Percentiles rank a stretch among this genome's conserved stretches.
These are phyloP conservation scores for Oopsacas minuta DNA, from an alignment of 37 sponge, comb jelly and placozoan species.

Conservation along the genomic window DNA sequence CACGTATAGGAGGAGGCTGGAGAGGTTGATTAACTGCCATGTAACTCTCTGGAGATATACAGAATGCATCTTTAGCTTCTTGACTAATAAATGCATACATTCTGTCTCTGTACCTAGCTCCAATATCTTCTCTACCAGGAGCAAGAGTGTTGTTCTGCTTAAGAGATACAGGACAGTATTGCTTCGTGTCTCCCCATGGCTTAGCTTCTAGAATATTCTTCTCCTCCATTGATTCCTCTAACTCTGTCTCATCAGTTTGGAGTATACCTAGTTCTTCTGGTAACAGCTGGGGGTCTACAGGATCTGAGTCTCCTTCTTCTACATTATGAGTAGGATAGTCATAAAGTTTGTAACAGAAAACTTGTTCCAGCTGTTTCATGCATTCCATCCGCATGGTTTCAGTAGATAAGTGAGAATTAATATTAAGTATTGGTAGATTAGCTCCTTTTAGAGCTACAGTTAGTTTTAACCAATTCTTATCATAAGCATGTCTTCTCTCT, in stretches of 20 bases:
- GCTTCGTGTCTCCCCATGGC: constrained; percentile 74
- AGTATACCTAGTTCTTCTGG: not conserved
- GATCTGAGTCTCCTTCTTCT: constrained; percentile 38
- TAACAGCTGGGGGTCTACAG: constrained; percentile 20
- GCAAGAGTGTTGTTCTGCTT: constrained; percentile 52
- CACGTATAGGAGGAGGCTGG: constrained; percentile 67
- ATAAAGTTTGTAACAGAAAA: constrained; percentile 13
- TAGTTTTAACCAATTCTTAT: not conserved
- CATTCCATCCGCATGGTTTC: not conserved
- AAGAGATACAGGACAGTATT: constrained; percentile 89
- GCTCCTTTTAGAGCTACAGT: not conserved
- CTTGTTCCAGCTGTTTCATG: not conserved
- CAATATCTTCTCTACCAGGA: constrained; percentile 49
- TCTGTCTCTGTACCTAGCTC: constrained; percentile 51
- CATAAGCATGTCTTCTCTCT: not conserved
- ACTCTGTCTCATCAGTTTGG: constrained; percentile 22
- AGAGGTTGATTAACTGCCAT: constrained; percentile 27
- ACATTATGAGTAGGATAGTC: constrained; percentile 20
- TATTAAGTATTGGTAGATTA: not conserved
- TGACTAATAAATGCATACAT: constrained; percentile 65
- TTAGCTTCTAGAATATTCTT: constrained; percentile 23
- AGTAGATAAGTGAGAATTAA: not conserved
- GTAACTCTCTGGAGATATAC: constrained; percentile 35
- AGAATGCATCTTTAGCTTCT: constrained; percentile 73
- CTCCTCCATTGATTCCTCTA: constrained; percentile 40